These are phyloP conservation scores for Megastigmus dorsalis DNA, from an alignment of 2,888 invertebrate species.

Conservation along the genomic window DNA sequence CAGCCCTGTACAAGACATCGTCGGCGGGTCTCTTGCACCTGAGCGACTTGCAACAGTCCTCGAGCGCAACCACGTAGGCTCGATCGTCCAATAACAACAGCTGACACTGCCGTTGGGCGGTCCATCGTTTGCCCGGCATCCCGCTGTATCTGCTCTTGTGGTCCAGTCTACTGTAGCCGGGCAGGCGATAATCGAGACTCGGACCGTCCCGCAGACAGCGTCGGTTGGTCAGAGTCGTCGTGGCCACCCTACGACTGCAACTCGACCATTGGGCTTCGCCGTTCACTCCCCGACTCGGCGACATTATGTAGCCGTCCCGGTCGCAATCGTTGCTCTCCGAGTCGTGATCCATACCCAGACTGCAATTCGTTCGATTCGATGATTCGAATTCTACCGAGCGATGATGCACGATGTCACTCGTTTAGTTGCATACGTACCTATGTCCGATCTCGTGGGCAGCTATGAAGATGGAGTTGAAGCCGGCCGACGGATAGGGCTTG, in stretches of 20 bases:
- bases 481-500: constrained; percentile 87
- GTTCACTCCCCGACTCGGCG: constrained; percentile 83
- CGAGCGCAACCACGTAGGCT: constrained; percentile 76
- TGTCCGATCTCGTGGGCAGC: constrained; percentile 90
- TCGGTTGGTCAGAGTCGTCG: constrained; percentile 71
- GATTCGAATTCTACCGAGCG: no score
- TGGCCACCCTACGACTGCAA: constrained; percentile 82
- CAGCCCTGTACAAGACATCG: constrained; percentile 84
- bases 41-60: constrained; percentile 80
- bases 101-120: constrained; percentile 86
- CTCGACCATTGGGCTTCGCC: constrained; percentile 87
- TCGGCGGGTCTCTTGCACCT: constrained; percentile 84
- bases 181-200: constrained; percentile 77
- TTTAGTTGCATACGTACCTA: constrained; percentile 83
- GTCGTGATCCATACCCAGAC: constrained; percentile 89
- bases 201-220: constrained; percentile 80
- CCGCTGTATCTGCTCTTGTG: constrained; percentile 79
- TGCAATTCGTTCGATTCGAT: constrained; percentile 68
- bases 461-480: constrained; percentile 89
- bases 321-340: constrained; percentile 83
- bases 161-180: constrained; percentile 74
- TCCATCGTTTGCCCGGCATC: constrained; percentile 83
- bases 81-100: constrained; percentile 82
- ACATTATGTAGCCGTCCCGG: constrained; percentile 88
- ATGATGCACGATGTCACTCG: no score